phyloP scores from a whole-genome alignment of 2,113 vertebrate species.

The Nothocercus julius region DNA sequence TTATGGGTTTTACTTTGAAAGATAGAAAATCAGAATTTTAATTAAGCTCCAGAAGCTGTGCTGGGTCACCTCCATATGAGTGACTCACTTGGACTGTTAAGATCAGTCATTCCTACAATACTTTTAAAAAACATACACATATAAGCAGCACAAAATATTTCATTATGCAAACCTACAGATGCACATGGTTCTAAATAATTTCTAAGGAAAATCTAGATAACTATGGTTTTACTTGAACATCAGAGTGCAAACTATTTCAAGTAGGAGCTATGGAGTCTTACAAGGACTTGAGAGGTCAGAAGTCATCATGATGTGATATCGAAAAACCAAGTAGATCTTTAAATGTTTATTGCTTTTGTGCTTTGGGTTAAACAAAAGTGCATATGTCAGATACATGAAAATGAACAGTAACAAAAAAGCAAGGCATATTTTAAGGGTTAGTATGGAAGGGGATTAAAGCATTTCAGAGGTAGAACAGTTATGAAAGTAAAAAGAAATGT shows the following conservation, averaged over 20 bases:
- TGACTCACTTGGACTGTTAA: background rate
- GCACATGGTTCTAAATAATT: background rate
- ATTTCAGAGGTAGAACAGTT: background rate
- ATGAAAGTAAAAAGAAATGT: background rate
- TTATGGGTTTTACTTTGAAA: background rate
- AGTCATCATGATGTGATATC: background rate
- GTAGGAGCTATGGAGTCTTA: background rate
- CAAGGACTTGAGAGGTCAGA: background rate
- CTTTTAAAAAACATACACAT: background rate
- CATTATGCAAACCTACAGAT: too few relatives aligned
- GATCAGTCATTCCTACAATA: background rate
- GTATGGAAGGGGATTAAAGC: background rate
- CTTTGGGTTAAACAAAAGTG: background rate
- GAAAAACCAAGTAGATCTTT: background rate
- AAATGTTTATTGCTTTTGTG: background rate
- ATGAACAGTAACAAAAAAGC: background rate
- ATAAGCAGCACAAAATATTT: background rate
- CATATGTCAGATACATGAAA: background rate
- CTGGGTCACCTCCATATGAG: too few relatives aligned
- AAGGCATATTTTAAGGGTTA: background rate
- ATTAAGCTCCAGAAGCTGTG: background rate
- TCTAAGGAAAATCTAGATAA: background rate
- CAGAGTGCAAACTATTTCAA: background rate
- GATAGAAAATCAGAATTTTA: background rate
- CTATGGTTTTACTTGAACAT: background rate